phyloP scores from a whole-genome alignment of 2,797 vertebrate species.

The Prunella strophiata region DNA sequence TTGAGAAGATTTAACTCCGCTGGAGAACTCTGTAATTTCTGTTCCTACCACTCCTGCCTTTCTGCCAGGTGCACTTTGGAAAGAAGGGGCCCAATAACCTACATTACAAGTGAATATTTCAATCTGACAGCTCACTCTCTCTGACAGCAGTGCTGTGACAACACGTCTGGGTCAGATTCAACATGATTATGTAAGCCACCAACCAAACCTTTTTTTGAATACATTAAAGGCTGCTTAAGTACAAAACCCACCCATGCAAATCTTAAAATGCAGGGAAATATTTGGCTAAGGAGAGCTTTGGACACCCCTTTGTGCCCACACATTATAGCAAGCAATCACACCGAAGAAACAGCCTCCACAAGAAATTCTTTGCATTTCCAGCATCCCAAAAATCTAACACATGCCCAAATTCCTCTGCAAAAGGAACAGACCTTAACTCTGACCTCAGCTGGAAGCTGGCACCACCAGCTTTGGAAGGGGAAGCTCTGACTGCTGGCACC shows the following conservation, averaged over 20 bases:
- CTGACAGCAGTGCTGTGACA: slow-evolving; percentile 69
- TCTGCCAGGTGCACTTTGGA: not conserved
- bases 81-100: slow-evolving; percentile 62
- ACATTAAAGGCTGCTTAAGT: slow-evolving; percentile 67
- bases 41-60: not conserved
- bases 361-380: slow-evolving; percentile 63
- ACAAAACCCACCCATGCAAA: slow-evolving; percentile 71
- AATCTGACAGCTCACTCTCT: slow-evolving; percentile 65
- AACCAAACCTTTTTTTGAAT: slow-evolving; percentile 69
- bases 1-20: not conserved
- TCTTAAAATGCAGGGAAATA: slow-evolving; percentile 68
- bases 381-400: slow-evolving; percentile 27
- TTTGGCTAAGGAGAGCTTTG: slow-evolving; percentile 64
- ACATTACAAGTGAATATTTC: slow-evolving; percentile 60
- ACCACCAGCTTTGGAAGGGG: not conserved
- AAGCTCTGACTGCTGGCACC: not conserved
- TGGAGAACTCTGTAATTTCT: not conserved
- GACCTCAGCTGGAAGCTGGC: slow-evolving; percentile 51
- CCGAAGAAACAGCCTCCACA: slow-evolving; percentile 50
- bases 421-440: slow-evolving; percentile 18
- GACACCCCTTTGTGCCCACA: slow-evolving; percentile 69
- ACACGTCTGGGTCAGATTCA: slow-evolving; percentile 71
- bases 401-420: slow-evolving; percentile 33
- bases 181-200: slow-evolving; percentile 70
- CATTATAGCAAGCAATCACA: slow-evolving; percentile 52